Conservation (phyloP, 2,797 vertebrate genomes). For the Lagorchestes hirsutus region DNA sequence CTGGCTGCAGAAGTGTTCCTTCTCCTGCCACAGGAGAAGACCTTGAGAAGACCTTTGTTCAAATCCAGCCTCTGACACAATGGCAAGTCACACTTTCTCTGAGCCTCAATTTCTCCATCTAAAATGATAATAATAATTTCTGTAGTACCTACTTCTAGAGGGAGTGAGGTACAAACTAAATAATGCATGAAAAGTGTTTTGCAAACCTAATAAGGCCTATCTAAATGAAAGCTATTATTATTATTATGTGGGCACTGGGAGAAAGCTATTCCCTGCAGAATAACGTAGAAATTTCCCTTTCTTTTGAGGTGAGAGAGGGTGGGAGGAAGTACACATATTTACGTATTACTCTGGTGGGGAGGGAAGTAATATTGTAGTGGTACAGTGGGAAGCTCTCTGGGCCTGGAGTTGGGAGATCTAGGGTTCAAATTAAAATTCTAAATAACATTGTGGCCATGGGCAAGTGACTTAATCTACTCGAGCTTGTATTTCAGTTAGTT, state of each 20-base stretch:
- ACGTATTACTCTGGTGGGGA: neutral
- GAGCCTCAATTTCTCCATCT: neutral
- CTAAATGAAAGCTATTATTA: neutral
- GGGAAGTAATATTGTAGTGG: neutral
- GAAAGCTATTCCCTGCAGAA: neutral
- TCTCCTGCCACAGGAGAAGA: neutral
- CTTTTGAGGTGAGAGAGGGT: neutral
- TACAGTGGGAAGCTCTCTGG: neutral
- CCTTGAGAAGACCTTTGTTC: neutral
- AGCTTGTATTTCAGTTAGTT: neutral
- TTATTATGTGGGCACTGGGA: neutral
- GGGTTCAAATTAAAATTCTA: neutral
- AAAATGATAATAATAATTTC: neutral
- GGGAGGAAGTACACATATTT: neutral
- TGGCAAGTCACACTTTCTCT: neutral
- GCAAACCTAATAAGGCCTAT: neutral
- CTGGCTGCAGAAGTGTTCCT: neutral
- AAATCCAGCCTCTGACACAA: neutral
- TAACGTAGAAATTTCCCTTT: neutral
- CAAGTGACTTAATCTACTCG: neutral
- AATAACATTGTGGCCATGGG: neutral
- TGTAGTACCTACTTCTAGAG: neutral
- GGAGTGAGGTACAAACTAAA: neutral
- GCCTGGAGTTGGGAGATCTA: neutral
- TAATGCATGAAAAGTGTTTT: neutral